These are phyloP conservation scores for Campoplex nolae DNA, from an alignment of 2,888 invertebrate genomes.

Conservation along the genomic window DNA sequence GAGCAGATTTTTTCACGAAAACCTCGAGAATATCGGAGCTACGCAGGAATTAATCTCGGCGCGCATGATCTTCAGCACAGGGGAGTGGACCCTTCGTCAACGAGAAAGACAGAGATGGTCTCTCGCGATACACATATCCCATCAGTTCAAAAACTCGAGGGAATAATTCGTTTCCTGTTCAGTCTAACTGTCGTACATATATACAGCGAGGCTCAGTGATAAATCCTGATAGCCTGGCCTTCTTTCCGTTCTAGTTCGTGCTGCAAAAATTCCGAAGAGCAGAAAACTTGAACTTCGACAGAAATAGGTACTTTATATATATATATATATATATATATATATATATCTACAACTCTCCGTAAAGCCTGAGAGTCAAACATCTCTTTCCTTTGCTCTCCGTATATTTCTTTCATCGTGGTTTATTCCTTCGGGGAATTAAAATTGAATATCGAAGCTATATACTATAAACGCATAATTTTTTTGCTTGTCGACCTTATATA, in stretches of 20 bases:
- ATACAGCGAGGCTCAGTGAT: slow-evolving; percentile 73
- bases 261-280: slow-evolving; percentile 23
- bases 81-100: slow-evolving; percentile 30
- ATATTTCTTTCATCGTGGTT: slow-evolving; percentile 6
- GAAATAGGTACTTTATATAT: not conserved
- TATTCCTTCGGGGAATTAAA: slow-evolving; percentile 55
- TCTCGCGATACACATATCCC: slow-evolving; percentile 58
- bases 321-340: not conserved
- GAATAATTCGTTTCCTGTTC: slow-evolving; percentile 80
- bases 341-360: not conserved
- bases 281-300: slow-evolving; percentile 32
- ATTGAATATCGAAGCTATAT: slow-evolving; percentile 52
- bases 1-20: slow-evolving; percentile 21
- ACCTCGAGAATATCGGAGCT: slow-evolving; percentile 17
- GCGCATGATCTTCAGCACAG: slow-evolving; percentile 14
- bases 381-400: not conserved
- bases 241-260: slow-evolving; percentile 40
- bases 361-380: slow-evolving; percentile 9
- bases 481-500: slow-evolving; percentile 45
- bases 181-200: slow-evolving; percentile 64
- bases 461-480: slow-evolving; percentile 18
- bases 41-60: slow-evolving; percentile 33
- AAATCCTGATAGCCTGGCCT: slow-evolving; percentile 78
- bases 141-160: slow-evolving; percentile 73
- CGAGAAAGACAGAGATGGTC: slow-evolving; percentile 46